phyloP scores from a whole-genome alignment of 2,888 invertebrate genomes.

The Candidula unifasciata region DNA sequence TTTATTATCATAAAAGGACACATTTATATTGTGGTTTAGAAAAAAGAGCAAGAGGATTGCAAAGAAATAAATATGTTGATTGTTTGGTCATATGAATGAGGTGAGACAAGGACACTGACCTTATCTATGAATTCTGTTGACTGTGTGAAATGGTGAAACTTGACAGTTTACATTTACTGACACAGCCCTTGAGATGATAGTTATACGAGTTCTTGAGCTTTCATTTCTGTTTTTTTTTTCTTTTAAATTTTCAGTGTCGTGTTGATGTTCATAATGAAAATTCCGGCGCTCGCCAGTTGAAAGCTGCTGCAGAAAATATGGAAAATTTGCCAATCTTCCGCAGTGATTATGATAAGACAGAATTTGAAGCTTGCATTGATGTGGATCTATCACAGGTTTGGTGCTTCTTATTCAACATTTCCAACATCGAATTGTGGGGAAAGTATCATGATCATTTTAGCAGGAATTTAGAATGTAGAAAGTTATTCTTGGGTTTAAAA shows the following conservation, averaged over 20 bases:
- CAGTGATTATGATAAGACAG: slow-evolving; percentile 68
- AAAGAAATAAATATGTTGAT: no score
- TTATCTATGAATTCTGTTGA: no score
- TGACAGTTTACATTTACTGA: no score
- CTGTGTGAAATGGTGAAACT: no score
- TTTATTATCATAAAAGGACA: no score
- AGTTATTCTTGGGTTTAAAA: background rate
- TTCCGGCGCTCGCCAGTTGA: slow-evolving; percentile 55
- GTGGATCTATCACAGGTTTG: slow-evolving; percentile 67
- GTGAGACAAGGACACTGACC: no score
- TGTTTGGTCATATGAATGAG: no score
- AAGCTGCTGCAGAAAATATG: slow-evolving; percentile 62
- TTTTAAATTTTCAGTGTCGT: slow-evolving; percentile 19
- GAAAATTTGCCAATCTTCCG: slow-evolving; percentile 70
- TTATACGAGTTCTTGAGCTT: no score
- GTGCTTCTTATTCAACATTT: background rate
- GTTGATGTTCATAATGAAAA: slow-evolving; percentile 58
- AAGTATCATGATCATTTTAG: background rate
- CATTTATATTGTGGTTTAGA: no score
- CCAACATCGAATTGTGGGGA: background rate
- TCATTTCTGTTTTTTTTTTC: background rate
- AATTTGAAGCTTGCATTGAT: slow-evolving; percentile 73
- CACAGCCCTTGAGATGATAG: no score
- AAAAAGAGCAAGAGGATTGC: no score
- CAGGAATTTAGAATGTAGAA: background rate